phyloP scores from a whole-genome alignment of 2,888 invertebrate genomes.

The Hartigia nigra region DNA sequence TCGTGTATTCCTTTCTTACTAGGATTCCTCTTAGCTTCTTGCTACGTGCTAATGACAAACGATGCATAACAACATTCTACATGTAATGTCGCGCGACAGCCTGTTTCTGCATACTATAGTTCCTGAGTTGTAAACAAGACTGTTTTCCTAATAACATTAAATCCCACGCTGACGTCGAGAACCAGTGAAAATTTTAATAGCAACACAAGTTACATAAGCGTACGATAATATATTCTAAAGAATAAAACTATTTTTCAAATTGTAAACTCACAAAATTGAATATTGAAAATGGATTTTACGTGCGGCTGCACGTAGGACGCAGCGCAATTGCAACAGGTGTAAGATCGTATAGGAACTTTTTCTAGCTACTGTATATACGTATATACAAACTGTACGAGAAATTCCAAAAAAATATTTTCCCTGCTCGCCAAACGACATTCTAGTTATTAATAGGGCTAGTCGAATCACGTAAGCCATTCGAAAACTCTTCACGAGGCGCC shows the following conservation, averaged over 20 bases:
- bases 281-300: background rate
- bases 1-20: background rate
- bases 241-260: background rate
- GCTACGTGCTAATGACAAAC: background rate
- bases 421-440: background rate
- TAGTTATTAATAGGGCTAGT: background rate
- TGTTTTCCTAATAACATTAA: background rate
- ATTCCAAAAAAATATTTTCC: background rate
- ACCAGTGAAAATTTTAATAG: background rate
- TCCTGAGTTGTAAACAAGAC: background rate
- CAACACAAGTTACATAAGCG: background rate
- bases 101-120: background rate
- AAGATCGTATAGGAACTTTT: background rate
- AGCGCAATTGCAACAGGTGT: background rate
- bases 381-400: background rate
- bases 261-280: background rate
- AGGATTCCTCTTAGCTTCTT: background rate
- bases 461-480: background rate
- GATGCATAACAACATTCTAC: background rate
- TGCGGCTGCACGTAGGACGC: background rate
- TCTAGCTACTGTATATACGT: background rate
- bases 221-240: background rate
- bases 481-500: background rate
- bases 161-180: background rate
- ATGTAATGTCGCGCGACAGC: background rate